Percentiles rank a stretch among this genome's conserved stretches.
These are phyloP conservation scores for Etheostoma cragini DNA, from an alignment of 2,113 vertebrate species.

Conservation along the genomic window DNA sequence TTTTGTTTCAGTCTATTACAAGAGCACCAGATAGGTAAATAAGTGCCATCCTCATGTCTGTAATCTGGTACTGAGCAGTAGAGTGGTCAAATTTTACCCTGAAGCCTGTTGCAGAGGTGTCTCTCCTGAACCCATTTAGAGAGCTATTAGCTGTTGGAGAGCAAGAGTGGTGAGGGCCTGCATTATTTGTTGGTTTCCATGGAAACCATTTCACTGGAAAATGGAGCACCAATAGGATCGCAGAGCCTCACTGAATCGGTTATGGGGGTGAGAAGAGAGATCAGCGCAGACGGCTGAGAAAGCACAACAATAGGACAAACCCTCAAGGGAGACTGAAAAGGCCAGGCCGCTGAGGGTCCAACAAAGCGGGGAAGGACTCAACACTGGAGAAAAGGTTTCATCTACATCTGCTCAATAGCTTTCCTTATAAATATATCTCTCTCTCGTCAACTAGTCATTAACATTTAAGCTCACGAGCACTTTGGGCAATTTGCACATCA, in stretches of 20 bases:
- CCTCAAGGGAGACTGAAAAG: conserved; percentile 72
- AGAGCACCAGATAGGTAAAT: conserved; percentile 27
- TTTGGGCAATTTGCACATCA: conserved; percentile 64
- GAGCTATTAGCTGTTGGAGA: conserved; percentile 72
- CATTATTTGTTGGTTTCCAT: conserved; percentile 83
- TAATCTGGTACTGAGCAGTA: conserved; percentile 23
- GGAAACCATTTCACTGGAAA: conserved; percentile 79
- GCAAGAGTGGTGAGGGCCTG: conserved; percentile 72
- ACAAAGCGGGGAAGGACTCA: conserved; percentile 47
- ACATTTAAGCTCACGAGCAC: conserved; percentile 73
- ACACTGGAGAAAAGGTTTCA: conserved; percentile 67
- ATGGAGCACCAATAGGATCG: conserved; percentile 76
- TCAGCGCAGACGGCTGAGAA: conserved; percentile 70
- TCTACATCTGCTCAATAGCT: conserved; percentile 66
- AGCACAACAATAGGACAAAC: conserved; percentile 74
- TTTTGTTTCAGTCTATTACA: conserved; percentile 34
- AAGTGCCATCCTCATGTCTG: conserved; percentile 7
- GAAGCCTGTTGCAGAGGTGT: conserved; percentile 68
- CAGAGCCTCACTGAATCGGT: conserved; percentile 68
- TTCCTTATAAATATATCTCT: conserved; percentile 58
- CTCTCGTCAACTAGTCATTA: conserved; percentile 67
- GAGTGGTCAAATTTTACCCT: conserved; percentile 47
- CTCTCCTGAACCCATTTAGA: conserved; percentile 68
- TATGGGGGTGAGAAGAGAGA: conserved; percentile 73
- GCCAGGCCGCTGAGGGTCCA: conserved; percentile 66